Base-by-base conservation (phyloP, 2,888 invertebrate species). In the Pimpla rufipes region DNA sequence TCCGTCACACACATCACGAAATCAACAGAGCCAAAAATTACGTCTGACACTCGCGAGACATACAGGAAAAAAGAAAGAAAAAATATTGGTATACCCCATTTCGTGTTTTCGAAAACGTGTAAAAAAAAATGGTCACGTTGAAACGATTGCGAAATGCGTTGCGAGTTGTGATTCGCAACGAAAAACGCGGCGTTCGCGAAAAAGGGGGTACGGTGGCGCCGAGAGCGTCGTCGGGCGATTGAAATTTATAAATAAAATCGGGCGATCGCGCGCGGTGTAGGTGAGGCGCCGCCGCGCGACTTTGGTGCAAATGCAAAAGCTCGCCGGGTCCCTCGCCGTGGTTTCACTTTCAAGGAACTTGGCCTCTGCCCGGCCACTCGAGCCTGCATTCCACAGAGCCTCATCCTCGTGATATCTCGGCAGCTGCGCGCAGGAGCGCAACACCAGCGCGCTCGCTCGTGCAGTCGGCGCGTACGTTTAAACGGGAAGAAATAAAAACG, bases 311-410 rank as follows among this genome's bases (percentile, higher is more conserved):
- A 77, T 73, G 76, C 59, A 76, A 71, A 76, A 13, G 13, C 57
- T 35, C 66, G n/a, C 73, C 71, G 67, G n/a, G 62, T 23, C 52
- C 71, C 64, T 79, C 70, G 75, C 75, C 79, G 71, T 80, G 84
- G 85, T 87, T 87, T 87, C 85, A 86, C 87, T 87, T 87, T 87
- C 87, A 81, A 81, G 82, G 71, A 64, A 81, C 71, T 78, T 81
- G 85, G 85, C 86, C 87, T 86, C 86, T 86, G 86, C 76, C 83
- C 81, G 79, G 37, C 18, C 35, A 59, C 73, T 57, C 71, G 71
- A 59, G 74, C 70, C 62, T 62, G 83, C 84, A 86, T 87, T 85
- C 86, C 87, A 76, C 50, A 40, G 70, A 16, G 79, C 79, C 80
- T 83, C 81, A 81, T 78, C 80, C 77, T 79, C 67, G 29, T 70